These are phyloP conservation scores for Hypotaenidia okinawae DNA, from an alignment of 2,797 vertebrate species.

Conservation along the genomic window DNA sequence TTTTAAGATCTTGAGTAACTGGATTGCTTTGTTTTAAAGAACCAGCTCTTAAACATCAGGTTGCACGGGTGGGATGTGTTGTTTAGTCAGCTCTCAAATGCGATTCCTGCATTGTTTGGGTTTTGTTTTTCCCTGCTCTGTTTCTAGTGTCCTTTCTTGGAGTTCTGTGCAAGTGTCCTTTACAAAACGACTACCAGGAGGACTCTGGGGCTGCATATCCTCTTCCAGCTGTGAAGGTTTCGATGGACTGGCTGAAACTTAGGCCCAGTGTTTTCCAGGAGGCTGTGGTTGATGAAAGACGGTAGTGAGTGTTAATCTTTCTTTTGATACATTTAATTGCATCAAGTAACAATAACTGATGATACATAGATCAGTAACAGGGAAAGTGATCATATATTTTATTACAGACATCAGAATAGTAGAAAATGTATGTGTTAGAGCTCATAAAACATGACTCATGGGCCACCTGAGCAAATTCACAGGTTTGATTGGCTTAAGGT, in stretches of 20 bases:
- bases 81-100: neutral
- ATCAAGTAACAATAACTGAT: neutral
- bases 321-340: conserved; percentile 10
- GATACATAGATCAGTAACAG: neutral
- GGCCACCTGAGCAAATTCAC: neutral
- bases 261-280: conserved; percentile 91
- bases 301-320: conserved; percentile 86
- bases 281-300: conserved; percentile 87
- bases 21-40: neutral
- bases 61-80: neutral
- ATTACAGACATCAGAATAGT: neutral
- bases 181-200: conserved; percentile 89
- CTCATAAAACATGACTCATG: neutral
- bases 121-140: neutral
- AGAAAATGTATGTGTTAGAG: neutral
- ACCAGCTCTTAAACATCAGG: neutral
- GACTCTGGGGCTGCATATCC: conserved; percentile 90
- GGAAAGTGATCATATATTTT: neutral
- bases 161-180: conserved; percentile 91
- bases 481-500: neutral
- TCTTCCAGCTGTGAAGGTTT: conserved; percentile 97
- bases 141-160: conserved; percentile 94
- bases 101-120: neutral
- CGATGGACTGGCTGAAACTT: conserved; percentile 95
- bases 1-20: neutral